Conservation (phyloP, 2,797 vertebrate genomes). For the Gallirallus australis region DNA sequence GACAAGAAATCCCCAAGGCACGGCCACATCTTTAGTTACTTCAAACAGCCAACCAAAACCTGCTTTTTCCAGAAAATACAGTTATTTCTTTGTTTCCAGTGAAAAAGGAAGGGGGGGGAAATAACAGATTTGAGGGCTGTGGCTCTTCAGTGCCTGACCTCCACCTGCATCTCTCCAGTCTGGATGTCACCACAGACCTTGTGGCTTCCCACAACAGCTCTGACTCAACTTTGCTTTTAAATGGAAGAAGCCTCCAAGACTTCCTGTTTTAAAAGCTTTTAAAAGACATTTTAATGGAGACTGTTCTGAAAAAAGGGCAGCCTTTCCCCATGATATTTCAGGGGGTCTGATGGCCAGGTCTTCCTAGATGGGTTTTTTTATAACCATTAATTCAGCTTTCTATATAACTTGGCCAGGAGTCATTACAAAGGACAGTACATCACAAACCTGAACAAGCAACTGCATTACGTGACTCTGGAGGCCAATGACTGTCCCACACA, state of each 20-base stretch:
- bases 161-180: background rate
- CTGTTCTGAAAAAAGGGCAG: background rate
- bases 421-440: background rate
- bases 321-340: background rate
- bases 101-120: background rate
- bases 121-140: background rate
- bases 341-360: background rate
- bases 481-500: background rate
- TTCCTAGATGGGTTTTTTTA: background rate
- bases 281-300: background rate
- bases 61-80: background rate
- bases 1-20: background rate
- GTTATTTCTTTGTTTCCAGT: background rate
- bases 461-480: background rate
- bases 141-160: background rate
- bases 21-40: background rate
- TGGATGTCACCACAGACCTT: fast-evolving
- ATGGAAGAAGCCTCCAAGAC: background rate
- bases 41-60: background rate
- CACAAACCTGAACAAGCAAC: background rate
- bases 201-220: background rate
- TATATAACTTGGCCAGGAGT: background rate
- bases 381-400: background rate
- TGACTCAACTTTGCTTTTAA: background rate
- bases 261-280: background rate